Percentiles rank a stretch among this genome's conserved stretches.
Evolutionary conservation across 2,888 invertebrate species (phyloP).

Genomic region (Catocala fraxini): DNA sequence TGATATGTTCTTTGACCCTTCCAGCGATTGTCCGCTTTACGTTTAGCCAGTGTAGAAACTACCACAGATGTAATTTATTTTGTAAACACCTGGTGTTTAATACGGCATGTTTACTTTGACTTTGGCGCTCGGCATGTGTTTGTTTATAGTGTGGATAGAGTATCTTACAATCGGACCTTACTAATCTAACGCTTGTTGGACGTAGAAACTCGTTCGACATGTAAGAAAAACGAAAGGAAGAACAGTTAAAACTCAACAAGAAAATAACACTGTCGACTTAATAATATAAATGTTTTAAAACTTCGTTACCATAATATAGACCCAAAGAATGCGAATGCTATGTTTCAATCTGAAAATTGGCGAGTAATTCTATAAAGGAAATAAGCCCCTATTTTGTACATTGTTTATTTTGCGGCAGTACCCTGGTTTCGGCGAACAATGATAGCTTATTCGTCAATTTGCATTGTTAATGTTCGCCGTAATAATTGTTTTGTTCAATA

Average conservation of each 20-base stretch:
- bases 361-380: conserved; percentile 48
- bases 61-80: too few relatives aligned
- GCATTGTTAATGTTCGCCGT: conserved; percentile 61
- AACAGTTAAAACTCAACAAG: neutral
- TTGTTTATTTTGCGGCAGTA: conserved; percentile 60
- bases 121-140: too few relatives aligned
- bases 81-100: too few relatives aligned
- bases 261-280: conserved; percentile 22
- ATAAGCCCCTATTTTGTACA: conserved; percentile 54
- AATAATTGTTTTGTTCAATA: conserved; percentile 58
- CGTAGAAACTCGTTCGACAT: too few relatives aligned
- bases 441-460: conserved; percentile 69
- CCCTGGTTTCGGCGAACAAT: conserved; percentile 52
- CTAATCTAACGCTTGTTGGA: too few relatives aligned
- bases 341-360: conserved; percentile 51
- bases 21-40: too few relatives aligned
- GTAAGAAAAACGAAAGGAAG: neutral
- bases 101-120: too few relatives aligned
- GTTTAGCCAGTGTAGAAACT: too few relatives aligned
- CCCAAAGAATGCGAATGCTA: conserved; percentile 42
- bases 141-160: too few relatives aligned
- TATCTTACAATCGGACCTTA: too few relatives aligned
- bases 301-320: conserved; percentile 18
- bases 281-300: conserved; percentile 40
- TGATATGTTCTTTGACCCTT: too few relatives aligned